Evolutionary conservation across 2,113 vertebrate species (phyloP).

Genomic region (pig (Sus scrofa)): T2T-Sscrofa CM000828.6:44889001-44889500

Average conservation of each 20-base stretch:
- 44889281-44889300: neutral
- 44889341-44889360: neutral
- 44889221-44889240: too few relatives aligned
- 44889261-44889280: neutral
- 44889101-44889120: neutral
- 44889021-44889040: neutral
- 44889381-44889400: neutral
- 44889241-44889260: neutral
- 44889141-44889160: accelerated
- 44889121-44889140: neutral
- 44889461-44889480: neutral
- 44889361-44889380: neutral
- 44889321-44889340: neutral
- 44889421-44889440: neutral
- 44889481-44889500: neutral
- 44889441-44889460: neutral
- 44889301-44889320: neutral
- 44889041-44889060: neutral
- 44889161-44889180: neutral
- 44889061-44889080: neutral
- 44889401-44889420: neutral
- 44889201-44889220: neutral
- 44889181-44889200: neutral
- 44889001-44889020: too few relatives aligned
- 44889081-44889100: neutral